Evolutionary conservation across 2,797 vertebrate genomes (phyloP).

Genomic region (Tamandua tetradactyla): DNA sequence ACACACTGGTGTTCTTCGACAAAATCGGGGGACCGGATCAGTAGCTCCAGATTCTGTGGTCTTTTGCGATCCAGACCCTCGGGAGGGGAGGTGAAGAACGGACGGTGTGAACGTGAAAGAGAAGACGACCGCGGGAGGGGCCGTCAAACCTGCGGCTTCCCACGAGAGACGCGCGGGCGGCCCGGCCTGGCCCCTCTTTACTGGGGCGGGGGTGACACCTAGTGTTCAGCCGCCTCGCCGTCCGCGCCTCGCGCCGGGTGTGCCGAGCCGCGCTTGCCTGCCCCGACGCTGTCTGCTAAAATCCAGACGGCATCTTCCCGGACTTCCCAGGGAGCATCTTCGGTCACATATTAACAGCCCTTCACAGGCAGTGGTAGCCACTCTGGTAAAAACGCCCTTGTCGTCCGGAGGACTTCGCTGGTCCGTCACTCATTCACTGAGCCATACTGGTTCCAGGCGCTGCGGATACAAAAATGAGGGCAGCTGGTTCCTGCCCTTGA

Average conservation of each 20-base stretch:
- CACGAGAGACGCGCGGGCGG: background rate
- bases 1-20: no score
- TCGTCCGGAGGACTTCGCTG: background rate
- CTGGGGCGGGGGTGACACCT: constrained; percentile 85
- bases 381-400: background rate
- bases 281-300: background rate
- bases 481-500: background rate
- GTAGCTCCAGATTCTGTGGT: background rate
- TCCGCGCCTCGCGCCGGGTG: background rate
- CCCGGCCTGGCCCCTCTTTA: constrained; percentile 50
- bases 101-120: background rate
- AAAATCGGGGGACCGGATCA: background rate
- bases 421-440: background rate
- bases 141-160: background rate
- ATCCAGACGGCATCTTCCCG: background rate
- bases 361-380: background rate
- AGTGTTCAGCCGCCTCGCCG: constrained; percentile 72
- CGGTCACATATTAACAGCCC: background rate
- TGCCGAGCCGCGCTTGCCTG: background rate
- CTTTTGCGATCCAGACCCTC: background rate
- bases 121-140: background rate
- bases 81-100: fast-evolving
- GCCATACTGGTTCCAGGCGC: background rate
- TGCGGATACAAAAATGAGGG: background rate
- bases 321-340: background rate